A percentile compares a stretch with the other conserved stretches of the same genome.
Evolutionary conservation across 1,140 invertebrate genomes (phyloP).

Genomic region (Heliconius melpomene): DNA sequence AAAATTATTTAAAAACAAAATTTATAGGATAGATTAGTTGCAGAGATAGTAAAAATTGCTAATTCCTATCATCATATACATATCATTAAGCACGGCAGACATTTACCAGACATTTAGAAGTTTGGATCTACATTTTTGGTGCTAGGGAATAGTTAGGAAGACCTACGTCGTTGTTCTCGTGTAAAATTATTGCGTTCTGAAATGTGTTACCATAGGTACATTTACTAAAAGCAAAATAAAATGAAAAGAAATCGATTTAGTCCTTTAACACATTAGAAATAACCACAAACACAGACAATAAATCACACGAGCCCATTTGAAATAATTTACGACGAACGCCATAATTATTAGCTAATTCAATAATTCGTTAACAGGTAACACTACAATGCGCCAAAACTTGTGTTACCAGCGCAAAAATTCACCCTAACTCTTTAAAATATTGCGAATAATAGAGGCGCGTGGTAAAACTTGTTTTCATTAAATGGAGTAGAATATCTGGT

Average conservation of each 20-base stretch:
- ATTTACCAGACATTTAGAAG: too few species aligned
- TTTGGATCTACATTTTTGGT: too few species aligned
- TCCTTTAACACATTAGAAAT: background rate
- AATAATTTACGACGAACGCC: conserved; percentile 55
- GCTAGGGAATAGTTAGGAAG: too few species aligned
- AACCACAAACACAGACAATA: conserved; percentile 35
- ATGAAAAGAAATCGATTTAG: background rate
- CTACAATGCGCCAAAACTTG: conserved; percentile 52
- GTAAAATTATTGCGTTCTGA: background rate
- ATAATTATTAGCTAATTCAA: conserved; percentile 73
- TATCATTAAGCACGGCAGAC: too few species aligned
- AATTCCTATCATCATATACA: too few species aligned
- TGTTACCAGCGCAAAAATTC: conserved; percentile 42
- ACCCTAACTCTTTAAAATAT: conserved; percentile 47
- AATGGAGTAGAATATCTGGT: conserved; percentile 64
- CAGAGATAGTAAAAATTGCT: too few species aligned
- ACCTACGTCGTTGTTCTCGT: too few species aligned
- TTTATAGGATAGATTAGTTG: too few species aligned
- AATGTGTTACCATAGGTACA: background rate
- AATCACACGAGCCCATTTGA: conserved; percentile 26
- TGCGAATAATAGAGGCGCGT: conserved; percentile 67
- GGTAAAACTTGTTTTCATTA: conserved; percentile 49
- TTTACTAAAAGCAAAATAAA: background rate
- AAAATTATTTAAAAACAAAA: too few species aligned
- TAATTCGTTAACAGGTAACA: conserved; percentile 70